A percentile compares a stretch with the other conserved stretches of the same genome.
Evolutionary conservation across 2,113 vertebrate species (phyloP).

Genomic region (Brachyhypopomus gauderio): DNA sequence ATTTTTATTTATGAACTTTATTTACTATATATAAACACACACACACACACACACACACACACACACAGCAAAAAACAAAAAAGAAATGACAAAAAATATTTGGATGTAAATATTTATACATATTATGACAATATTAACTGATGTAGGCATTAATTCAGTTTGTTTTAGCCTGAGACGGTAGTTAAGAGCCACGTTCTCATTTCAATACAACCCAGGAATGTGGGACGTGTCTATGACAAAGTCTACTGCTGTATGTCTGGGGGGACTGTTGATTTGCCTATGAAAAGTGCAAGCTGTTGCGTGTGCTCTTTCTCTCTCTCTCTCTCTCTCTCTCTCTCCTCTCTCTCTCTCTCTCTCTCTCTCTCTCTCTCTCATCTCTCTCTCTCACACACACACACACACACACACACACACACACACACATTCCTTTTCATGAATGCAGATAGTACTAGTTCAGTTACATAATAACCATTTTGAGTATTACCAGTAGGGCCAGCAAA

Average conservation of each 20-base stretch:
- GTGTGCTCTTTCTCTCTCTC: not conserved
- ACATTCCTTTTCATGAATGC: constrained; percentile 60
- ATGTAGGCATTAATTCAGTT: constrained; percentile 22
- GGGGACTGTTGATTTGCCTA: constrained; percentile 46
- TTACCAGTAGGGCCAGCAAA: constrained; percentile 54
- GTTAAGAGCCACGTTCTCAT: not conserved
- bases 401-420: constrained; percentile 32
- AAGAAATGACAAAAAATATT: too few species aligned
- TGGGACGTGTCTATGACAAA: constrained; percentile 26
- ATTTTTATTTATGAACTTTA: too few species aligned
- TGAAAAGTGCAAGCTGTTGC: constrained; percentile 34
- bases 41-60: too few species aligned
- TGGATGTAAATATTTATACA: not conserved
- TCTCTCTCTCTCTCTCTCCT: too few species aligned
- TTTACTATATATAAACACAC: too few species aligned
- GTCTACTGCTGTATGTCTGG: constrained; percentile 12
- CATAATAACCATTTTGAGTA: constrained; percentile 78
- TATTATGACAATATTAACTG: constrained; percentile 9
- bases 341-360: too few species aligned
- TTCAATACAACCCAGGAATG: constrained; percentile 17
- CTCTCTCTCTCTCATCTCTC: too few species aligned
- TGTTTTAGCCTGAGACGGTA: constrained; percentile 16
- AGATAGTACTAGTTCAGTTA: constrained; percentile 79
- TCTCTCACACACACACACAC: constrained; percentile 33
- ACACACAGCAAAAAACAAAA: too few species aligned